Evolutionary conservation across 2,888 invertebrate genomes (phyloP), one percentile per base, ranked within the genome.

Genomic region (Macropis europaea): DNA sequence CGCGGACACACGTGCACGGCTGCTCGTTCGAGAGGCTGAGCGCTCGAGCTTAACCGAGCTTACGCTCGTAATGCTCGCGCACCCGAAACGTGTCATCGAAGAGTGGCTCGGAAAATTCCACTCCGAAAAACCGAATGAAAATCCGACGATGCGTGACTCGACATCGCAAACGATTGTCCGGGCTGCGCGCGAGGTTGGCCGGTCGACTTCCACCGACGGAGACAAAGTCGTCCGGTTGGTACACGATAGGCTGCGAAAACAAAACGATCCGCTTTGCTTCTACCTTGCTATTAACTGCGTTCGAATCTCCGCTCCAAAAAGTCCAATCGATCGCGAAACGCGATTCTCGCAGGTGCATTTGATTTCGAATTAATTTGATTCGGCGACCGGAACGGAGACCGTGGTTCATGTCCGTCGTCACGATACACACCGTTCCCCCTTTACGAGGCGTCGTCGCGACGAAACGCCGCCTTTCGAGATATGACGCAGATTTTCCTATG

Each of bases 101-200:
- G 64, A 54, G 52, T 40, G 43, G 48, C 34, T 63, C 34, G 63
- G 77, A 75, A 71, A 75, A 82, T 77, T 67, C 80, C 74, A 57
- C 59, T 61, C 62, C 48, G 64, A 77, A 73, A 67, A 69, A 56
- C 54, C 48, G 62, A 81, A 80, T 77, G 56, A 73, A 77, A 69
- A 61, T 54, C 56, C 64, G 48, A 13, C 52, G 81, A 50, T 67
- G 76, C 77, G 73, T 64, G 67, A 78, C 73, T 73, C 69, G 69
- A 36, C 74, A 59, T 60, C 45, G 70, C 70, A 47, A 74, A 78
- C 73, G 71, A 70, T 77, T 77, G 71, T 76, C 56, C 63, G 38
- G 52, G 47, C 19, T 48, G 47, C 43, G 61, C 53, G 15, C 60
- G 36, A 48, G 47, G 26, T n/a, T n/a, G n/a, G 53, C 1, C 7